phyloP scores from a whole-genome alignment of 2,797 vertebrate species.

The Coendou prehensilis region DNA sequence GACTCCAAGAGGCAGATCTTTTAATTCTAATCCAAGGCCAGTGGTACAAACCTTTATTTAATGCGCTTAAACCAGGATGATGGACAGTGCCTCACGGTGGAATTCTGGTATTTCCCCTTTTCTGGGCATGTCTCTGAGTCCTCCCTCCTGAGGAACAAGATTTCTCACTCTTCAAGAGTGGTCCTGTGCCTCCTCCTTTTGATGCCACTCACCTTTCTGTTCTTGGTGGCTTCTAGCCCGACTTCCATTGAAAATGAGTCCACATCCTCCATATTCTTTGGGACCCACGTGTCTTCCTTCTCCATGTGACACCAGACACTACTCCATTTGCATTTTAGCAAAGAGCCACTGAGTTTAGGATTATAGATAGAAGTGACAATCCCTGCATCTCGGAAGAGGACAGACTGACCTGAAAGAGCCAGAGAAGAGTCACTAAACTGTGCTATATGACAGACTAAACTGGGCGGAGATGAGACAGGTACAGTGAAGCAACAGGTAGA shows the following conservation, averaged over 20 bases:
- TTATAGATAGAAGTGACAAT: constrained; percentile 14
- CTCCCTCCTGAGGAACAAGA: not conserved
- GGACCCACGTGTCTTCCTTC: constrained; percentile 34
- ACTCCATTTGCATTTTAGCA: constrained; percentile 80
- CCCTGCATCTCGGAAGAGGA: constrained; percentile 24
- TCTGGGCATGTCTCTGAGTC: not conserved
- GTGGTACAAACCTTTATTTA: not conserved
- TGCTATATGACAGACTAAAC: not conserved
- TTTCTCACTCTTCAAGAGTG: not conserved
- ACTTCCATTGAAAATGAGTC: constrained; percentile 31
- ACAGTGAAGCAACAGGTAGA: not conserved
- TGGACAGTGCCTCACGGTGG: not conserved
- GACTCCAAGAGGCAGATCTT: not conserved
- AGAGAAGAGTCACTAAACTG: not conserved
- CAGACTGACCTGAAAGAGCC: not conserved
- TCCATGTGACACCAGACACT: constrained; percentile 46
- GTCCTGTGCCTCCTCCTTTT: not conserved
- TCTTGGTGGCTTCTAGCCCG: not conserved
- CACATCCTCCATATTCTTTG: constrained; percentile 19
- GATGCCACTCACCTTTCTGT: not conserved
- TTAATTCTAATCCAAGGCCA: not conserved
- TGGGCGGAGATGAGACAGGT: not conserved
- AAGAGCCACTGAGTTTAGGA: constrained; percentile 53
- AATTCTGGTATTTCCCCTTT: not conserved
- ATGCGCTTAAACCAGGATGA: not conserved